Evolutionary conservation across 2,113 vertebrate genomes (phyloP), one percentile per base, ranked within the genome.

Genomic region (Oncorhynchus clarkii): DNA sequence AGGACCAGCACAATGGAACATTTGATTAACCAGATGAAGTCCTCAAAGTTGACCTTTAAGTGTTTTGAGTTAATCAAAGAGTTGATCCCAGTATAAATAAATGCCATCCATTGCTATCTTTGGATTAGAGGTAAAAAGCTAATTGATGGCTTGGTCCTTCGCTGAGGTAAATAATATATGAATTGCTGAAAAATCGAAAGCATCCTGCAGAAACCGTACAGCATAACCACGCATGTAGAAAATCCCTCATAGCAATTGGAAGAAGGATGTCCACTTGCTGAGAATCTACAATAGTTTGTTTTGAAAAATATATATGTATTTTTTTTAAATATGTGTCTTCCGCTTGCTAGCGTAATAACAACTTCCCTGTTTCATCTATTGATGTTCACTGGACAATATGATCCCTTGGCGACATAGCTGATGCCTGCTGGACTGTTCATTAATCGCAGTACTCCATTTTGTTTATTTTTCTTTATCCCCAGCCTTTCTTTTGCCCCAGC

Each of bases 21-120:
- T 76, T 48, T 79, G 62, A 80, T 65, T 77, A 74, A 79, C 78
- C 73, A 70, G 65, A 78, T 59, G 22, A 57, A 31, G 18, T 24
- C 69, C 68, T 67, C 24, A 67, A 22, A 29, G 69, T 76, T 59
- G 72, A 62, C 65, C 26, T 9, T 22, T 14, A 68, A 48, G 34
- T 22, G 29, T 27, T 16, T 13, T 22, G 34, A 11, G 39, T 70
- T 66, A 20, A 24, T 60, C 51, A 62, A 16, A 29, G 4, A 51
- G 22, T 27, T 22, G 27, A 64, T 72, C 26, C 20, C 29, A 20
- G 12, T 60, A 45, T 14, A 81, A 65, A 67, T 18, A 60, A 4
- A 45, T 75, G 48, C 67, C 71, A 71, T 68, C 39, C 8, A 3
- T 64, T 54, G 24, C 60, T 70, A 70, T 20, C 24, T 67, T 49